A percentile compares a stretch with the other conserved stretches of the same genome.
Evolutionary conservation across 2,888 invertebrate species (phyloP).

Genomic region (Exocentrus adspersus): DNA sequence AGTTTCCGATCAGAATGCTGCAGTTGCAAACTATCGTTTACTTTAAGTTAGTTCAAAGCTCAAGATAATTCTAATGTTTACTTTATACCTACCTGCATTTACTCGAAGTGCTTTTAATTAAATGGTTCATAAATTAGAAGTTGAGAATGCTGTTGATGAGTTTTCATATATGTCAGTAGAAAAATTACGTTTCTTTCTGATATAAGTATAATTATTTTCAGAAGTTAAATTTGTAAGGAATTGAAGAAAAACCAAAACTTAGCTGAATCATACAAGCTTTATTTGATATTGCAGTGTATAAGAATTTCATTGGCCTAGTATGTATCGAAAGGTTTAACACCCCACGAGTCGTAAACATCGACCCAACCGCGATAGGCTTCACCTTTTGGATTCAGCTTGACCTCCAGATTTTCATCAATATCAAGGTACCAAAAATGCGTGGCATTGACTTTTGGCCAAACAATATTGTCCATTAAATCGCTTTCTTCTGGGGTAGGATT

Average conservation of each 20-base stretch:
- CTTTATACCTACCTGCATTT: neutral
- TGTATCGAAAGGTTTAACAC: constrained; percentile 23
- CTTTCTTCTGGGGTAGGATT: constrained; percentile 32
- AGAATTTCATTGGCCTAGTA: too few species aligned
- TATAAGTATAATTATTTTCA: too few species aligned
- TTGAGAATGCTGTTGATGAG: too few species aligned
- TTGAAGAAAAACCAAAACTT: too few species aligned
- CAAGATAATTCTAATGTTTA: neutral
- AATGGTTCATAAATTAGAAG: neutral
- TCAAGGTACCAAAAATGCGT: constrained; percentile 26
- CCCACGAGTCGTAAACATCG: constrained; percentile 32
- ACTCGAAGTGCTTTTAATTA: neutral
- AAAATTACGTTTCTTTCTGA: too few species aligned
- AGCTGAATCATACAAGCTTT: too few species aligned
- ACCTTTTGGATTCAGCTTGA: constrained; percentile 26
- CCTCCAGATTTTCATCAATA: constrained; percentile 21
- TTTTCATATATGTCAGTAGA: too few species aligned
- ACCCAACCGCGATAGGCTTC: constrained; percentile 32
- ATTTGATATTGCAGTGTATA: too few species aligned
- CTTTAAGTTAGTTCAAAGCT: neutral
- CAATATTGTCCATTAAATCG: constrained; percentile 25
- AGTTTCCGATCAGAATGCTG: neutral
- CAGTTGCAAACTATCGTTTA: constrained; percentile 3
- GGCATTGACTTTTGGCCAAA: constrained; percentile 23
- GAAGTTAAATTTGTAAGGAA: too few species aligned